Conservation (phyloP, 2,797 vertebrate genomes). For the Atherinosoma microstoma region DNA sequence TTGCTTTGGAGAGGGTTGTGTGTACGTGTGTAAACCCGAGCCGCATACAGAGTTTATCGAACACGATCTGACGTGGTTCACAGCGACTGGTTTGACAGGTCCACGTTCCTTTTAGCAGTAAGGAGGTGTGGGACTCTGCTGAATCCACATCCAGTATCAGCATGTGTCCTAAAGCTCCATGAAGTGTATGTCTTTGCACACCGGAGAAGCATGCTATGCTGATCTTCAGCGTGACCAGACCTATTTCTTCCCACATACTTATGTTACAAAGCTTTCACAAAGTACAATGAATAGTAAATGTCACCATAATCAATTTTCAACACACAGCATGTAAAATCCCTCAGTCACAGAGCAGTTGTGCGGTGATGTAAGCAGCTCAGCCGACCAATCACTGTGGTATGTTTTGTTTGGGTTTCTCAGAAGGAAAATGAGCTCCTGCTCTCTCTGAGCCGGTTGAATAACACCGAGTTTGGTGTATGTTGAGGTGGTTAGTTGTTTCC, state of each 20-base stretch:
- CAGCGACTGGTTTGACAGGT: conserved; percentile 32
- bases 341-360: conserved; percentile 14
- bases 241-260: background rate
- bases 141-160: background rate
- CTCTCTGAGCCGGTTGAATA: background rate
- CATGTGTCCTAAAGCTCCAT: background rate
- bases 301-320: background rate
- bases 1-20: background rate
- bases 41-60: no score
- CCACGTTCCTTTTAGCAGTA: conserved; percentile 8
- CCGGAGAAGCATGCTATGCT: background rate
- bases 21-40: background rate
- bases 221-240: background rate
- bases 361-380: conserved; percentile 14
- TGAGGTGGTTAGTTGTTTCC: background rate
- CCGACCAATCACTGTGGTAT: background rate
- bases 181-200: background rate
- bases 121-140: conserved; percentile 2
- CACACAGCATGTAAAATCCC: background rate
- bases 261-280: background rate
- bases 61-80: background rate
- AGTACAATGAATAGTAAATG: background rate
- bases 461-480: background rate
- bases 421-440: background rate
- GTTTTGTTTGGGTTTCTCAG: conserved; percentile 4